Percentiles rank a stretch among this genome's conserved stretches.
These are phyloP conservation scores for Ciconia nigra DNA, from an alignment of 2,797 vertebrate species.

Conservation along the genomic window DNA sequence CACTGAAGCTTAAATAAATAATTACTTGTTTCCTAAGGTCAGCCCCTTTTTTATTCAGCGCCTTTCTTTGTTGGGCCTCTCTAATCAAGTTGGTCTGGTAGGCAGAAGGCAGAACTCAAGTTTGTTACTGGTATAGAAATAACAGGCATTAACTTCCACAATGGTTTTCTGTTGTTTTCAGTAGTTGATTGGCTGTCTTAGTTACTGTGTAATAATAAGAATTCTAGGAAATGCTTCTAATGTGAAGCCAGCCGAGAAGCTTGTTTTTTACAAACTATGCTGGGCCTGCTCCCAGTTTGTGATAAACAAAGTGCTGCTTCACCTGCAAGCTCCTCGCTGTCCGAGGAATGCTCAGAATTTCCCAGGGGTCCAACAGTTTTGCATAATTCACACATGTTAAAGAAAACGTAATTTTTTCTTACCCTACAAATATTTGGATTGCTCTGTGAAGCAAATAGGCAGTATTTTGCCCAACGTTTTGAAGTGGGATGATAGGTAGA, in stretches of 20 bases:
- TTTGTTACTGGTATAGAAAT: background rate
- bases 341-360: background rate
- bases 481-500: background rate
- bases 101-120: background rate
- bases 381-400: accelerated
- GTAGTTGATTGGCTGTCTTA: background rate
- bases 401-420: background rate
- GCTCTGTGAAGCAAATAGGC: background rate
- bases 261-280: background rate
- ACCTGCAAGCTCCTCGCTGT: background rate
- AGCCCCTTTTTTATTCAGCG: background rate
- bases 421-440: background rate
- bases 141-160: background rate
- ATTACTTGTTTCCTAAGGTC: background rate
- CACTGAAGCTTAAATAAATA: background rate
- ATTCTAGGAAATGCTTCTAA: background rate
- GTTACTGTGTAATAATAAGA: background rate
- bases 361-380: background rate
- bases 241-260: background rate
- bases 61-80: background rate
- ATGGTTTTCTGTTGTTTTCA: background rate
- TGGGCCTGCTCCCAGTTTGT: background rate
- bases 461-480: background rate
- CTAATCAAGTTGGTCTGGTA: background rate
- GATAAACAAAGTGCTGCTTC: background rate